Percentiles rank a stretch among this genome's conserved stretches.
These are phyloP conservation scores for Ophion obscuratus DNA, from an alignment of 2,888 invertebrate genomes.

Conservation along the genomic window DNA sequence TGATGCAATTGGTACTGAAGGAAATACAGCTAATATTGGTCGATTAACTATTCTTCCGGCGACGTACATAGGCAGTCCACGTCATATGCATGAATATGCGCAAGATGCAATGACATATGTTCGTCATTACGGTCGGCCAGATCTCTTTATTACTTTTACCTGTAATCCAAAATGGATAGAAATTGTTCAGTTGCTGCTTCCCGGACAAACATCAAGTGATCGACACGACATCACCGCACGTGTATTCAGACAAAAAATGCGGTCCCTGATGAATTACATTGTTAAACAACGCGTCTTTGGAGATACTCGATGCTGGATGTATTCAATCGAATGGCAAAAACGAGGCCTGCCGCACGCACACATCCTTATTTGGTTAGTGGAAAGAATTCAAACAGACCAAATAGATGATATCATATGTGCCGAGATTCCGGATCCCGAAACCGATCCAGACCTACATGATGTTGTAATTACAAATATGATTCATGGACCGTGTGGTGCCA, in stretches of 20 bases:
- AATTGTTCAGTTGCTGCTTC: constrained; percentile 37
- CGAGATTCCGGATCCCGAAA: constrained; percentile 70
- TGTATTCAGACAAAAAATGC: constrained; percentile 69
- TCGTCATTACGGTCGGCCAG: constrained; percentile 54
- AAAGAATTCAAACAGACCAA: constrained; percentile 59
- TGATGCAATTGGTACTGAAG: constrained; percentile 62
- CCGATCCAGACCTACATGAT: constrained; percentile 70
- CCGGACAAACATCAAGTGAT: constrained; percentile 70
- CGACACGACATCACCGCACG: constrained; percentile 74
- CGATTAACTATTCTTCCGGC: constrained; percentile 30
- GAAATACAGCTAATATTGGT: constrained; percentile 7
- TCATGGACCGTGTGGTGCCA: constrained; percentile 78
- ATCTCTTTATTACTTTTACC: constrained; percentile 58
- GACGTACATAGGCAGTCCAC: constrained; percentile 37
- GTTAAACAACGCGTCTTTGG: constrained; percentile 72
- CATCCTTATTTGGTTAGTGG: constrained; percentile 59
- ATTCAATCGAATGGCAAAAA: constrained; percentile 76
- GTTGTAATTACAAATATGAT: constrained; percentile 76
- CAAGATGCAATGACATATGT: constrained; percentile 72
- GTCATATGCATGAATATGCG: constrained; percentile 57
- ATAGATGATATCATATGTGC: constrained; percentile 67
- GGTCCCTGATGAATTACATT: constrained; percentile 61
- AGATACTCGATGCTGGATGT: constrained; percentile 73
- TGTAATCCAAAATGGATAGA: constrained; percentile 60
- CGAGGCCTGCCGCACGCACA: constrained; percentile 75